Conservation (phyloP, 2,113 vertebrate species). For the Rafetus swinhoei region DNA sequence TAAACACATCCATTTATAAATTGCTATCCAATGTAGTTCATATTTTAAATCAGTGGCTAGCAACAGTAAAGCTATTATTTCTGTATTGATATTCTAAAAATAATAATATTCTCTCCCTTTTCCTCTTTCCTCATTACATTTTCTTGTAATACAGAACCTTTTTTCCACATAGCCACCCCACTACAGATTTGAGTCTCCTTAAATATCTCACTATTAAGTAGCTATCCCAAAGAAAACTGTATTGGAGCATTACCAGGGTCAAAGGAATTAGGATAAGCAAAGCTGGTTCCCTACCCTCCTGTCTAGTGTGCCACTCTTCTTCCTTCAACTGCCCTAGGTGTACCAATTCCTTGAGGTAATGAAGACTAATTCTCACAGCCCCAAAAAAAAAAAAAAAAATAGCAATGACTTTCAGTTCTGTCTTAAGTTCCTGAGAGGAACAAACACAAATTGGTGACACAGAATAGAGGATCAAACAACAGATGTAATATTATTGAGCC, state of each 20-base stretch:
- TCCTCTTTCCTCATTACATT: not conserved
- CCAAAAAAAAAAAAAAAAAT: not conserved
- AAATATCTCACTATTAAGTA: not conserved
- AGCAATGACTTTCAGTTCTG: not conserved
- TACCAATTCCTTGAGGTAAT: not conserved
- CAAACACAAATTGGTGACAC: not conserved
- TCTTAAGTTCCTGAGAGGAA: not conserved
- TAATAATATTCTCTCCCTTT: no score
- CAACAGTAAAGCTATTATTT: not conserved
- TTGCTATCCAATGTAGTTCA: not conserved
- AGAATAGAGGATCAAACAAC: not conserved
- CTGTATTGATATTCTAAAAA: not conserved
- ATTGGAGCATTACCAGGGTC: not conserved
- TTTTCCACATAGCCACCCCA: not conserved
- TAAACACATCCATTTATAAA: not conserved
- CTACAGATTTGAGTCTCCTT: not conserved
- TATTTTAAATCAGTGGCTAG: not conserved
- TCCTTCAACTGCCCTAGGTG: not conserved
- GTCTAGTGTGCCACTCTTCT: not conserved
- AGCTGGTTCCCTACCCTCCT: not conserved
- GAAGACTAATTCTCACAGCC: not conserved
- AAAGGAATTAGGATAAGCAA: not conserved
- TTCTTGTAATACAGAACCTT: not conserved
- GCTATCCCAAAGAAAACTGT: not conserved
- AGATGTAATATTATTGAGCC: not conserved